Conservation (phyloP, 2,113 vertebrate genomes). For the Ahaetulla prasina region DNA sequence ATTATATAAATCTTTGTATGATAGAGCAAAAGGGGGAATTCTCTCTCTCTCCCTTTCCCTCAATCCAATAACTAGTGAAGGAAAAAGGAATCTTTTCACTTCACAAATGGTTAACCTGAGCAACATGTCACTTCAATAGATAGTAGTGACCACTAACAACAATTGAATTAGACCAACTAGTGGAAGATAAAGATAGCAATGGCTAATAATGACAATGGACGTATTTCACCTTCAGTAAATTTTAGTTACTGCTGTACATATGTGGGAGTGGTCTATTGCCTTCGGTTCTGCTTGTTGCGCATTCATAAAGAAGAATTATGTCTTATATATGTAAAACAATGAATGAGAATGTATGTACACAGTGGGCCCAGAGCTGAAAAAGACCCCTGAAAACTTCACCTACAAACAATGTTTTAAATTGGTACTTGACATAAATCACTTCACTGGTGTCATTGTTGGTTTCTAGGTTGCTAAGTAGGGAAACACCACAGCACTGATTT, state of each 20-base stretch:
- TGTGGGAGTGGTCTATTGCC: neutral
- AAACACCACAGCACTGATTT: neutral
- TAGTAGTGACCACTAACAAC: neutral
- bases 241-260: neutral
- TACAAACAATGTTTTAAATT: conserved; percentile 33
- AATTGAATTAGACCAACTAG: neutral
- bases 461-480: conserved; percentile 35
- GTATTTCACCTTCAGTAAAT: neutral
- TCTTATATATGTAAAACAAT: neutral
- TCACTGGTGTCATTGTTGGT: neutral
- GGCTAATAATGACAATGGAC: neutral
- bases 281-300: neutral
- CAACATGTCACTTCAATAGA: neutral
- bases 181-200: neutral
- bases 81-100: neutral
- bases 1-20: neutral
- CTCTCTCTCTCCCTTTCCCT: neutral
- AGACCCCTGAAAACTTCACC: conserved; percentile 16
- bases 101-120: neutral
- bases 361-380: neutral
- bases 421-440: conserved; percentile 18
- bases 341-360: neutral
- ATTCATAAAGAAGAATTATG: neutral
- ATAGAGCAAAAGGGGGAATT: neutral
- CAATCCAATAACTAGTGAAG: neutral